Evolutionary conservation across 2,888 invertebrate genomes (phyloP), one percentile per base, ranked within the genome.

Genomic region (Dasypogon diadema): DNA sequence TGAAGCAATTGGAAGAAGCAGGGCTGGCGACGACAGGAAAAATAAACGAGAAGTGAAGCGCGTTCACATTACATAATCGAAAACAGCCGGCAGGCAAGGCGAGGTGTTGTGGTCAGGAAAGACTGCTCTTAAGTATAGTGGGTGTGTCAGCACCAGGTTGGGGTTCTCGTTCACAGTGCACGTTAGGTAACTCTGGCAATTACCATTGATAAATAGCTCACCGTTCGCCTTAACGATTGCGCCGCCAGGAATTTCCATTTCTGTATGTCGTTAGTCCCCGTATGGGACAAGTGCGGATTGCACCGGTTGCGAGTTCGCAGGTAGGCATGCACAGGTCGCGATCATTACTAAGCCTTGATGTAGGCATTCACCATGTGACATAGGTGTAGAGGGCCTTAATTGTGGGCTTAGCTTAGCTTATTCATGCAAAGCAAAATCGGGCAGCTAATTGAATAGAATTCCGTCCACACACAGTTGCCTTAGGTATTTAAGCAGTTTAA

Each of bases 181-280:
- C 14, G n/a, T 30, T 42, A n/a, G 26, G 12, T 75, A 72, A 72
- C 72, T 72, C 51, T 58, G 51, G 60, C 60, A 58, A 76, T 76
- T 72, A 76, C 34, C 37, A 21, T 58, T 75, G 75, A 75, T 75
- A 75, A 75, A 75, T 68, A 68, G 68, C 24, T 24, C 24, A 46
- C 70, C 16, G 70, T 26, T 51, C 65, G 46, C 12, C 22, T 65
- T 46, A 65, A 42, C 42, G 24, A 55, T 34, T 18, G 34, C 54
- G 70, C 37, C 54, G 51, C 54, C 54, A 70, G 18, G 65, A 65
- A 46, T 65, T 65, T 46, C 42, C 46, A 22, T 22, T 65, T 22
- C 42, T 65, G 46, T 46, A 46, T 42, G 65, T 46, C 65, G 65
- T 26, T 34, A 58, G 26, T 24, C 16, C 55, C n/a, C 55, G 24